Evolutionary conservation across 2,797 vertebrate genomes (phyloP), one percentile per base, ranked within the genome.

Genomic region (Trematomus bernacchii): DNA sequence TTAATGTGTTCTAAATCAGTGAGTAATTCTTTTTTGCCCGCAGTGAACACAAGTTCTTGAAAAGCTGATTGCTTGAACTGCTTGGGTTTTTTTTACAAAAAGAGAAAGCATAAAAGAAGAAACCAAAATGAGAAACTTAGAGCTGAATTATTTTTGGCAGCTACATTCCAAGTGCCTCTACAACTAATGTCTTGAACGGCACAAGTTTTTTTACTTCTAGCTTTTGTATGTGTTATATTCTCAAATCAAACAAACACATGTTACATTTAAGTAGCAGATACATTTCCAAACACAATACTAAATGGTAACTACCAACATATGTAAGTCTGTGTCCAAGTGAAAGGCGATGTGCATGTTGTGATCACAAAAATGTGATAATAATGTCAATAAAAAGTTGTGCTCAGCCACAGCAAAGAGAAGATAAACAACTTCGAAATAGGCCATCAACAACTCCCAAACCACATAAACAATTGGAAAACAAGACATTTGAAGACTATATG

Each of bases 1-100:
- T 57, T 12, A 1, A 76, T 52, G 61, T 71, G 58, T 42, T 76
- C 82, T 85, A 87, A 84, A 86, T 89, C 70, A 69, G 10, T 44
- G 44, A 83, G 77, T 82, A 37, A 53, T 68, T 73, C 54, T 43
- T 63, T 82, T 74, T 37, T 71, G 71, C 64, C 70, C 84, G 67
- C 57, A 73, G 52, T 23, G 3, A 80, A 55, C 43, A 76, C 66
- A 46, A 73, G 40, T 40, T 42, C 50, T 23, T 23, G 40, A 66
- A 69, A 71, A 64, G 21, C 10, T 61, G 50, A 73, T 57, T 43
- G 42, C 43, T 65, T 40, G 16, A 18, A 68, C 62, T 27, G 10
- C 0, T 71, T 19, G 23, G 14, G 44, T 66, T 68, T 60, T 76
- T 57, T 14, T 73, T 12, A 51, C 10, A 23, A 19, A 62, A 61